These are phyloP conservation scores for Matsumyia berberina DNA, from an alignment of 2,888 invertebrate genomes.

Conservation along the genomic window DNA sequence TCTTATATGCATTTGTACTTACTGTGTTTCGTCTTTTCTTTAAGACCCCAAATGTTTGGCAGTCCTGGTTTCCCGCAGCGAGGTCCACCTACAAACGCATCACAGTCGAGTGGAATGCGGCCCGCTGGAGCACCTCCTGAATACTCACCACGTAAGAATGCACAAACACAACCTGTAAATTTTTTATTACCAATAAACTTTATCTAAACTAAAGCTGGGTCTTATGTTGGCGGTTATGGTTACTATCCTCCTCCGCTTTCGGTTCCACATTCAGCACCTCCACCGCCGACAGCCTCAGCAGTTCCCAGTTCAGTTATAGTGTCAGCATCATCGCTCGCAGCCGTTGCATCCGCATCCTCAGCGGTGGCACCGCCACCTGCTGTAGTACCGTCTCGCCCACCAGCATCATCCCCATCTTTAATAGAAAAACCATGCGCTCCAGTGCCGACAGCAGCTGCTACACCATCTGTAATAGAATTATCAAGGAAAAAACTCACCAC, in stretches of 20 bases:
- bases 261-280: constrained; percentile 78
- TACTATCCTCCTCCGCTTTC: constrained; percentile 82
- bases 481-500: constrained; percentile 82
- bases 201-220: constrained; percentile 56
- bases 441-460: constrained; percentile 80
- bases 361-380: constrained; percentile 79
- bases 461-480: constrained; percentile 79
- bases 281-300: constrained; percentile 78
- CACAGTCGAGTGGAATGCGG: constrained; percentile 79
- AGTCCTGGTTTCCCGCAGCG: constrained; percentile 82
- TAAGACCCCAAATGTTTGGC: constrained; percentile 82
- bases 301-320: constrained; percentile 78
- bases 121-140: constrained; percentile 78
- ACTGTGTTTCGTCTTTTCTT: background rate
- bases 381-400: constrained; percentile 79
- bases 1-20: too few relatives aligned
- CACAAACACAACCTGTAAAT: background rate
- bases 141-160: constrained; percentile 81
- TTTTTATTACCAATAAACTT: background rate
- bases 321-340: constrained; percentile 77
- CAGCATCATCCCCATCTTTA: constrained; percentile 69
- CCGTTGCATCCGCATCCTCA: constrained; percentile 70
- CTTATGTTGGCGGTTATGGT: constrained; percentile 79
- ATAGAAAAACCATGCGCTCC: constrained; percentile 77
- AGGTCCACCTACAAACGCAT: constrained; percentile 72